A percentile compares a stretch with the other conserved stretches of the same genome.
Conservation (phyloP, 1,140 invertebrate genomes). For the Drosophila willistoni region DNA sequence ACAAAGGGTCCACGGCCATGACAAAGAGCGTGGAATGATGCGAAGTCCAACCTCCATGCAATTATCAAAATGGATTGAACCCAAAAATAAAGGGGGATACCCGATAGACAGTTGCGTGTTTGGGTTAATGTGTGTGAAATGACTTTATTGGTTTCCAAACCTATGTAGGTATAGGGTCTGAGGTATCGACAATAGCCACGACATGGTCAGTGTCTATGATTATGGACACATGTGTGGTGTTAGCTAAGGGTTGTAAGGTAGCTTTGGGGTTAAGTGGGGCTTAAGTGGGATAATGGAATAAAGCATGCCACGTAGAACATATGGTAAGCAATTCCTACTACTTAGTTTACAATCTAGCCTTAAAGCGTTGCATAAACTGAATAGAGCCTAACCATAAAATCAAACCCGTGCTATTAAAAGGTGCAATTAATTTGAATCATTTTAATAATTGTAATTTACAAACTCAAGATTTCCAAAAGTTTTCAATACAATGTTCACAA, state of each 20-base stretch:
- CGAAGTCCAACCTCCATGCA: slow-evolving; percentile 56
- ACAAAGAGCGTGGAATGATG: slow-evolving; percentile 57
- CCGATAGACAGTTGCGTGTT: slow-evolving; percentile 35
- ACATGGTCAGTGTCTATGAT: slow-evolving; percentile 41
- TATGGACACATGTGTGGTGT: slow-evolving; percentile 50
- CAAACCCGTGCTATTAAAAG: no score
- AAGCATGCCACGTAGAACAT: slow-evolving; percentile 13
- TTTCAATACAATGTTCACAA: no score
- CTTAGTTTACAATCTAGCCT: slow-evolving; percentile 28
- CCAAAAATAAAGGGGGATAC: slow-evolving; percentile 14
- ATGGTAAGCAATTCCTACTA: background rate
- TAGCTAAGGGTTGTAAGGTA: slow-evolving; percentile 28
- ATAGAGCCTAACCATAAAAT: no score
- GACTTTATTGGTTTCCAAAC: slow-evolving; percentile 68
- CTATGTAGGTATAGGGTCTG: slow-evolving; percentile 25
- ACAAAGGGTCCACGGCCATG: slow-evolving; percentile 23
- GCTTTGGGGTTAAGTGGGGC: slow-evolving; percentile 44
- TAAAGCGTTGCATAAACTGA: no score
- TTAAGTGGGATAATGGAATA: slow-evolving; percentile 49
- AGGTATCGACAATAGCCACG: slow-evolving; percentile 44
- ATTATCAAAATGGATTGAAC: slow-evolving; percentile 70
- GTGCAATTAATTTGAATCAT: no score
- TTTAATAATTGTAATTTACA: no score
- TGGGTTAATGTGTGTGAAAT: slow-evolving; percentile 68
- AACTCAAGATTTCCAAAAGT: no score